A percentile compares a stretch with the other conserved stretches of the same genome.
These are phyloP conservation scores for Gymnocypris eckloni DNA, from an alignment of 2,797 vertebrate genomes.

Conservation along the genomic window DNA sequence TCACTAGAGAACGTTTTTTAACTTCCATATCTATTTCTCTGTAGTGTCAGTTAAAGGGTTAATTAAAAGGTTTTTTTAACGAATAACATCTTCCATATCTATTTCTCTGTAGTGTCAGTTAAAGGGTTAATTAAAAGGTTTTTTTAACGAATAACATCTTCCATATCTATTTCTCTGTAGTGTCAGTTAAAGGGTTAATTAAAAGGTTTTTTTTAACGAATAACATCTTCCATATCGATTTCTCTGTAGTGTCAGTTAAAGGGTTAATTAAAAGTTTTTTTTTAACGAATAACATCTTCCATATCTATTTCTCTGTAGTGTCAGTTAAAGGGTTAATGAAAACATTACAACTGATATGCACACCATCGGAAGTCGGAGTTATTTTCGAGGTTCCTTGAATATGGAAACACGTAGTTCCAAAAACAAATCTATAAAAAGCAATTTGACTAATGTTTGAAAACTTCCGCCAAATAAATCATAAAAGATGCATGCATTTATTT, in stretches of 20 bases:
- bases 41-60: background rate
- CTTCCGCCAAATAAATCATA: background rate
- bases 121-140: too few species aligned
- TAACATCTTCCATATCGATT: too few species aligned
- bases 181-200: background rate
- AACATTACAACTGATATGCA: background rate
- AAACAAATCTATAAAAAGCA: background rate
- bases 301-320: background rate
- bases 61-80: background rate
- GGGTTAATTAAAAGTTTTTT: background rate
- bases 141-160: background rate
- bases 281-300: background rate
- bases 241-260: background rate
- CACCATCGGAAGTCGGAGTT: fast-evolving
- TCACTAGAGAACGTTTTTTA: background rate
- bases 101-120: too few species aligned
- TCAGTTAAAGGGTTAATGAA: background rate
- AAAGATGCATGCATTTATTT: background rate
- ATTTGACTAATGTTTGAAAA: background rate
- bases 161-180: background rate
- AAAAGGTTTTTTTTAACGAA: background rate
- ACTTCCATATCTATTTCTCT: too few species aligned
- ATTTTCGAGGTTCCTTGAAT: background rate
- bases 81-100: too few species aligned
- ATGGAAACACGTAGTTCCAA: background rate